Evolutionary conservation across 2,113 vertebrate genomes (phyloP), one percentile per base, ranked within the genome.

Genomic region (Isurus oxyrinchus): DNA sequence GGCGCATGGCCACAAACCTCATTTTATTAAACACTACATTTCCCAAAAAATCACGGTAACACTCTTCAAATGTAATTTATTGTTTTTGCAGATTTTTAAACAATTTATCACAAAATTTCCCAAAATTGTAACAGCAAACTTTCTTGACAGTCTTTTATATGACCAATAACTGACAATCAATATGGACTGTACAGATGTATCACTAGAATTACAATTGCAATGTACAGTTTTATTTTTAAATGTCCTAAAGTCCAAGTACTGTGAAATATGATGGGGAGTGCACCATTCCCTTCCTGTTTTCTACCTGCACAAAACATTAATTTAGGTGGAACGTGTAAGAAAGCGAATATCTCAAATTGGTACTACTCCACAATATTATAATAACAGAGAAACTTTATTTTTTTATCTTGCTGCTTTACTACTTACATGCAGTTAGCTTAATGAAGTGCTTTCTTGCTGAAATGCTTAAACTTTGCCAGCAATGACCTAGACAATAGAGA

Each of bases 21-120:
- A 6, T 49, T 84, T 84, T 84, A 66, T 40, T 63, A 61, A 94
- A 23, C 57, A 61, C 35, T 94, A 10, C 13, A 11, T 25, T 59
- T 55, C 90, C 5, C 90, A n/a, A 57, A 91, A 91, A n/a, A 5
- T n/a, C 44, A 95, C 53, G 69, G 40, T 49, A 95, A 69, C 27
- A 76, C 66, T 72, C 31, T 95, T 95, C 49, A 95, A 95, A 95
- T 72, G 49, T 69, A 95, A 94, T 94, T 90, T 66, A 94, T 94
- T 67, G 19, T 61, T 35, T n/a, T 23, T 66, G 91, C 61, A 44
- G 21, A 88, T 88, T 66, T 66, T 94, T 63, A 94, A 94, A 95
- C 63, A 53, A 25, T 72, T 53, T 72, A 84, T 23, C 40, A 53
- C 69, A 44, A 95, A 53, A 55, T 5, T 27, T 53, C 31, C 94